phyloP scores from a whole-genome alignment of 2,797 vertebrate genomes.

The Ataeniobius toweri region DNA sequence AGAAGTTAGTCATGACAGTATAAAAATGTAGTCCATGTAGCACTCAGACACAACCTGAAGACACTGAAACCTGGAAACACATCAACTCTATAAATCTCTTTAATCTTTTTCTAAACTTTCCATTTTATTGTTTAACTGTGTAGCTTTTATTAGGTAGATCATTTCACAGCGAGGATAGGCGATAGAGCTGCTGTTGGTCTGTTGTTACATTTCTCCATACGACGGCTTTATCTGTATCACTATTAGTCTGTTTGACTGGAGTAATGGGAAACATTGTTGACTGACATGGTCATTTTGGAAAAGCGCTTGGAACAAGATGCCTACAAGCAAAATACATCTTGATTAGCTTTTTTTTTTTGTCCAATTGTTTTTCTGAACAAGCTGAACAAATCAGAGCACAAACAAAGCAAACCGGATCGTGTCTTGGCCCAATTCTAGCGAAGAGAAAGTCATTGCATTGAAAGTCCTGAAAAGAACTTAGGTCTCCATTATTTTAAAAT shows the following conservation, averaged over 20 bases:
- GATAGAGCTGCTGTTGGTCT: slow-evolving; percentile 7
- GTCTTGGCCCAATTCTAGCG: no score
- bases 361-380: not conserved
- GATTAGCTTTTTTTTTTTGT: slow-evolving; percentile 9
- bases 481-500: no score
- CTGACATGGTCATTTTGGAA: slow-evolving; percentile 15
- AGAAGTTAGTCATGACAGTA: slow-evolving; percentile 6
- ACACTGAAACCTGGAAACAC: slow-evolving; percentile 34
- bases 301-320: slow-evolving; percentile 16
- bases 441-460: no score
- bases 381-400: no score
- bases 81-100: slow-evolving; percentile 15
- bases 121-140: slow-evolving; percentile 32
- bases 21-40: not conserved
- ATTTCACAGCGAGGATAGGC: slow-evolving; percentile 21
- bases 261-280: slow-evolving; percentile 12
- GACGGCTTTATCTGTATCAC: slow-evolving; percentile 21
- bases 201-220: not conserved
- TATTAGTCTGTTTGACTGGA: not conserved
- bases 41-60: slow-evolving; percentile 39
- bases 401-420: no score
- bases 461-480: no score
- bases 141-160: slow-evolving; percentile 1
- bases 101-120: slow-evolving; percentile 32
- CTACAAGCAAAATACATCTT: slow-evolving; percentile 25